Evolutionary conservation across 2,888 invertebrate genomes (phyloP), one percentile per base, ranked within the genome.

Genomic region (Cephus sareptanus): DNA sequence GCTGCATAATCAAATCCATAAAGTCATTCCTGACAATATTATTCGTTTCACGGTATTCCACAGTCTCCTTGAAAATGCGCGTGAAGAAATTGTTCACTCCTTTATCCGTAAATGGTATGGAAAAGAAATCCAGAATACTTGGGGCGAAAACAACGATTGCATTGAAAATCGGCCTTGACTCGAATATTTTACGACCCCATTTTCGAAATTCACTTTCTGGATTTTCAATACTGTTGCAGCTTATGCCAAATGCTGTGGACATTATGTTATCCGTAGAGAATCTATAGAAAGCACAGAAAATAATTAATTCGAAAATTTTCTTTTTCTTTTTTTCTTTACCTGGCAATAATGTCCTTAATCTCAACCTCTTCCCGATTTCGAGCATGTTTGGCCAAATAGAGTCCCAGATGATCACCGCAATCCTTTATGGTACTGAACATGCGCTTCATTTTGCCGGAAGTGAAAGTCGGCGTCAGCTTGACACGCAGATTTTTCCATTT

Each of bases 401-500:
- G 40, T 1, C 74, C 37, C 23, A 91, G 78, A 56, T 83, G 82
- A 31, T 87, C 83, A 0, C 87, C 88, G 34, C 85, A 84, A 1
- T 88, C 87, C n/a, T 83, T 82, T 15, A 91, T 78, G 1, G 86
- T 81, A 1, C 83, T 80, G 40, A 89, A 91, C 87, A 92, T 89
- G 76, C 85, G 84, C 78, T 91, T 92, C 82, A 92, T 86, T 79
- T 91, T 92, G 13, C 91, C 91, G 0, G 91, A 87, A 0, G 92
- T 92, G 79, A 92, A 92, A 6, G 91, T 89, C n/a, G 92, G 91
- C 4, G 90, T 89, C n/a, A 92, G 79, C 79, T 91, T 92, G 23
- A 86, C 81, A 4, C 92, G 85, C n/a, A 92, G 79, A 77, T 86
- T 85, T 70, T 86, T 89, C 92, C 92, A 92, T 69, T 86, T 88